Conservation (phyloP, 2,888 invertebrate genomes). For the Ochropleura plecta region DNA sequence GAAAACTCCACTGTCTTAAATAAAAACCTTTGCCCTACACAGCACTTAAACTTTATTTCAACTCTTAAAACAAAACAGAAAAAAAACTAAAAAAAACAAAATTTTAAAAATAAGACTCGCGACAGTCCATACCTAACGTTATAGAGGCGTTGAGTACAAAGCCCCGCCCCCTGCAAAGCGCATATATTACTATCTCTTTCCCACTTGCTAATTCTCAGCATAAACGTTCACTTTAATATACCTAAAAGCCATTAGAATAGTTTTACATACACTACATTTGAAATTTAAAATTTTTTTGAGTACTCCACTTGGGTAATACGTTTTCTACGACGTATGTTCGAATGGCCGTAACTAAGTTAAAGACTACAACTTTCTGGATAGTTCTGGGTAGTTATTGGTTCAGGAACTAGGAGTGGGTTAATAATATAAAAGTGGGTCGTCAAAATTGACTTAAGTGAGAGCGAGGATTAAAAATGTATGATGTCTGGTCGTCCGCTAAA, state of each 20-base stretch:
- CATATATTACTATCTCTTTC: constrained; percentile 76
- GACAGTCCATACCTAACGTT: constrained; percentile 68
- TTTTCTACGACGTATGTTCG: constrained; percentile 38
- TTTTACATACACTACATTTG: constrained; percentile 60
- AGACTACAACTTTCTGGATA: constrained; percentile 14
- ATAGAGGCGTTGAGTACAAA: constrained; percentile 66
- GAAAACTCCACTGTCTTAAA: neutral
- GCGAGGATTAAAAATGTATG: constrained; percentile 8
- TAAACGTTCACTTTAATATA: constrained; percentile 61
- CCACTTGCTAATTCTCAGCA: constrained; percentile 68
- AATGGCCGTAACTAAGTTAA: constrained; percentile 33
- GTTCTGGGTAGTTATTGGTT: constrained; percentile 22
- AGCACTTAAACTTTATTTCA: constrained; percentile 9
- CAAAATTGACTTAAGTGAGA: neutral
- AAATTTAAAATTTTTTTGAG: constrained; percentile 62
- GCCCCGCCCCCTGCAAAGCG: constrained; percentile 81
- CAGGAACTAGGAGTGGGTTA: constrained; percentile 6
- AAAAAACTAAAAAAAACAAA: constrained; percentile 27
- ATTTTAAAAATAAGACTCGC: constrained; percentile 45
- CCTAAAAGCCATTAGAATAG: constrained; percentile 57
- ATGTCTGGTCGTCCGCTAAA: neutral
- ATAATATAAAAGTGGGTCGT: constrained; percentile 9
- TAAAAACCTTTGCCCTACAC: neutral
- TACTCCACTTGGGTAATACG: constrained; percentile 44
- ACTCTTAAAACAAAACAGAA: constrained; percentile 9